Evolutionary conservation across 1,140 invertebrate species (phyloP), one percentile per base, ranked within the genome.

Genomic region (Geopemphigus sp.): DNA sequence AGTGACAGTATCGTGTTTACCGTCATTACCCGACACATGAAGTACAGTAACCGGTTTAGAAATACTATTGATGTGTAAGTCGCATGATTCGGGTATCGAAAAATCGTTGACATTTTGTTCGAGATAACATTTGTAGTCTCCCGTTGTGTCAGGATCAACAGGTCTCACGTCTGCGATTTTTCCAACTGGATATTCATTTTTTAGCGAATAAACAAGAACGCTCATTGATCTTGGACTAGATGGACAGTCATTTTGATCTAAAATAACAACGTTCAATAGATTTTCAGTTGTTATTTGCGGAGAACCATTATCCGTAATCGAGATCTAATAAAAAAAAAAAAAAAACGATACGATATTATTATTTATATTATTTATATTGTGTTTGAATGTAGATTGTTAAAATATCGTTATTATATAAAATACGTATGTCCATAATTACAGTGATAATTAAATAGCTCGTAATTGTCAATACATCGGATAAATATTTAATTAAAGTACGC

Each of bases 221-320:
- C 93, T 92, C 1, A 94, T 92, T 24, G 92, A 92, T 82, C 96
- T 89, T 12, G 94, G 88, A 19, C 90, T 90, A 0, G 95, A 96
- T 8, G 95, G 94, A 84, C 92, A 95, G 84, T 98, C 96, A 86
- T 98, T 98, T 85, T 94, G 91, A 86, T 98, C 96, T 8, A 92
- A 84, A 5, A 98, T 90, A 57, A 91, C 88, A 29, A 98, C 91
- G 14, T 88, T 89, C 22, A 96, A 88, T 15, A 88, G 87, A 83
- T 93, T 92, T 83, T 92, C 91, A 12, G 92, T 92, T 83, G 88
- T 91, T 90, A 95, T 92, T 82, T 89, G 89, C 0, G 95, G 95
- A 24, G 87, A 89, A 1, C 96, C 96, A 82, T 91, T 95, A 84
- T 98, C 96, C 86, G 92, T 91, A 11, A 97, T 94, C 86, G 96